Evolutionary conservation across 2,888 invertebrate genomes (phyloP).

Genomic region (Strigamia crassipes): DNA sequence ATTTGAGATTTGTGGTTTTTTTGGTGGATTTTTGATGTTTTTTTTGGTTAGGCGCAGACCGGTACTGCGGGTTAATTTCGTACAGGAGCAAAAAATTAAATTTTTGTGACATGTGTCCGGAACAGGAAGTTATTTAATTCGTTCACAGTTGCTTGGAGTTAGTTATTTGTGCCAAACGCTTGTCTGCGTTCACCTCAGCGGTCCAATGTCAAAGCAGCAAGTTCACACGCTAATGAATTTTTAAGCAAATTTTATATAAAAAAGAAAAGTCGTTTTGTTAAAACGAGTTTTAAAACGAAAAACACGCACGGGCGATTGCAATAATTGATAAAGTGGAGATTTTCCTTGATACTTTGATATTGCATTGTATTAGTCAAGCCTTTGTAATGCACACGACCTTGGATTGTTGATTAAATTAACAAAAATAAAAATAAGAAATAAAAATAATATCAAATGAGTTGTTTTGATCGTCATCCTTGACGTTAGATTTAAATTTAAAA

Average conservation of each 20-base stretch:
- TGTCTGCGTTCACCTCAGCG: neutral
- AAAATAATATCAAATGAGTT: too few species aligned
- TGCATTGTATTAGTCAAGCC: neutral
- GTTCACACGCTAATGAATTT: neutral
- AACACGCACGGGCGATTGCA: too few species aligned
- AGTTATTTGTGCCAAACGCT: slow-evolving; percentile 7
- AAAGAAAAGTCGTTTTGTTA: too few species aligned
- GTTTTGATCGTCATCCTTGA: neutral
- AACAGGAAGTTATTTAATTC: slow-evolving; percentile 13
- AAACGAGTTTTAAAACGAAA: too few species aligned
- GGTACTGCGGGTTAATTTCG: too few species aligned
- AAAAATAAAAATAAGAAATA: neutral
- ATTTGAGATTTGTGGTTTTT: too few species aligned
- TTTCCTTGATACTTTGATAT: neutral
- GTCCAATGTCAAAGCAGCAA: neutral
- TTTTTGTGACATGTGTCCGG: neutral
- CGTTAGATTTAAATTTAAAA: neutral
- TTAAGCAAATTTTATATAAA: too few species aligned
- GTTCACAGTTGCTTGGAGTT: slow-evolving; percentile 3
- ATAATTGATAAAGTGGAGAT: neutral
- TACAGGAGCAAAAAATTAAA: too few species aligned
- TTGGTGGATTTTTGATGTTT: too few species aligned
- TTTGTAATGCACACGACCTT: neutral
- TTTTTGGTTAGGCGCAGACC: too few species aligned
- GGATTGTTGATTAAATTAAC: too few species aligned